A percentile compares a stretch with the other conserved stretches of the same genome.
Evolutionary conservation across 2,113 vertebrate species (phyloP).

Genomic region (Phalacrocorax brasilianus): DNA sequence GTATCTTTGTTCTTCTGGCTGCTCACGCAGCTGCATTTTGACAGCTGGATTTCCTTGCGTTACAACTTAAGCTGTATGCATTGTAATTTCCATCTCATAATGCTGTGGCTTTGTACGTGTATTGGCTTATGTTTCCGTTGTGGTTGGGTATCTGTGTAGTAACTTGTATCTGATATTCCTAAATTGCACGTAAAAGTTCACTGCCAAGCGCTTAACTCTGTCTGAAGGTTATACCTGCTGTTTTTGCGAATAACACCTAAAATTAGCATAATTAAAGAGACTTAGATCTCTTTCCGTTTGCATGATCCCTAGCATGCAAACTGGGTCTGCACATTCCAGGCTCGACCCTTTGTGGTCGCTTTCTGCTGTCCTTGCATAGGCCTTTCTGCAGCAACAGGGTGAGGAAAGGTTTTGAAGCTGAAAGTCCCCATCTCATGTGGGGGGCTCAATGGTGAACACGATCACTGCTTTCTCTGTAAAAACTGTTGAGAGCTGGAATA

Average conservation of each 20-base stretch:
- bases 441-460: neutral
- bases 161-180: neutral
- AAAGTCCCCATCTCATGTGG: neutral
- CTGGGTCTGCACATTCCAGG: neutral
- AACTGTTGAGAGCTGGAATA: neutral
- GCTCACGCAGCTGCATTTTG: neutral
- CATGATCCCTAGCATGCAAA: neutral
- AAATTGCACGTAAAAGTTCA: neutral
- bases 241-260: neutral
- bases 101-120: neutral
- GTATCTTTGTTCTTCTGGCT: neutral
- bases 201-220: neutral
- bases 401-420: neutral
- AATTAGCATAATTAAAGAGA: neutral
- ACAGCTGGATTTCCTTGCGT: neutral
- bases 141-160: neutral
- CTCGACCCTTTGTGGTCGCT: accelerated
- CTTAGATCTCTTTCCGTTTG: neutral
- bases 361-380: neutral
- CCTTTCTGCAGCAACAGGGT: neutral
- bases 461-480: neutral
- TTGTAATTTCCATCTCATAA: neutral
- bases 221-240: neutral
- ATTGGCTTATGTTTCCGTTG: neutral
- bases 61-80: neutral